Evolutionary conservation across 2,888 invertebrate genomes (phyloP), one percentile per base, ranked within the genome.

Genomic region (Nemotelus pantherinus): DNA sequence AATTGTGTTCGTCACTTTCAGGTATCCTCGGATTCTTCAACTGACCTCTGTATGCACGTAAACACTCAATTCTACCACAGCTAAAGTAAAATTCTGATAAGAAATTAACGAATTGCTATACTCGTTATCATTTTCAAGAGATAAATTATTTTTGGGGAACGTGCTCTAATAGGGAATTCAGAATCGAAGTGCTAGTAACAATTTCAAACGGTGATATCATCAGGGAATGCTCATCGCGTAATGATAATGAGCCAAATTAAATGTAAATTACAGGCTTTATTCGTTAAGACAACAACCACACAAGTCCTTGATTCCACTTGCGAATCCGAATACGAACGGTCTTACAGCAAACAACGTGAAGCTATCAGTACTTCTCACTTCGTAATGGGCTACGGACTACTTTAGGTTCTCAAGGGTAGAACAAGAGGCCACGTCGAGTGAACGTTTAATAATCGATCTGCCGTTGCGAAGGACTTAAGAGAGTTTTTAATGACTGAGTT

Each of bases 181-280:
- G 9, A 9, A 5, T 7, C 6, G 50, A 50, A 9, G 6, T 7
- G 9, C 50, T 9, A 50, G 50, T 7, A 50, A 50, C 9, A 50
- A 9, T 9, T 50, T 9, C 50, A 50, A 9, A 50, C 5, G 50
- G 50, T 50, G 9, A 50, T 50, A 50, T 9, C 9, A 50, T 50
- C 50, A 50, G 50, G 50, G 50, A 50, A 50, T 9, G 9, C 25
- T 7, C 63, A 9, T 50, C 43, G 39, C 63, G 45, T 67, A 68
- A 50, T 39, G 53, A 68, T 68, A 68, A 68, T 39, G 68, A 68
- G 68, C 41, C 53, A 48, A 68, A 68, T 68, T 68, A 68, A 68
- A 68, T 68, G 68, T 47, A 68, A 68, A 68, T 68, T 68, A 68
- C 68, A 3, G 10, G 41, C 41, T 41, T 41, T 41, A 10, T 41